Conservation (phyloP, 1,140 invertebrate genomes). For the Heliconius himera region DNA sequence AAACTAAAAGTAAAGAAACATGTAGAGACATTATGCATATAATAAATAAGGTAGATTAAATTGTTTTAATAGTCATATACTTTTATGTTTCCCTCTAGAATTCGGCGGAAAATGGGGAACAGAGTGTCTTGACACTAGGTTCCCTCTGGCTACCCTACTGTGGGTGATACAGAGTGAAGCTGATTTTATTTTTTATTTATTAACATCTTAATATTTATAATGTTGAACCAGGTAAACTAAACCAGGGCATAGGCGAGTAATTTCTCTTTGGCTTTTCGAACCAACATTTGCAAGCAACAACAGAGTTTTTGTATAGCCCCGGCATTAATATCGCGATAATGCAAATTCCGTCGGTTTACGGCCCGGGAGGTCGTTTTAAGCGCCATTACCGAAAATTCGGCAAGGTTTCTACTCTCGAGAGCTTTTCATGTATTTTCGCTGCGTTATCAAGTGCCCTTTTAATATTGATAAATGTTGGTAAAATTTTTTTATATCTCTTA, state of each 20-base stretch:
- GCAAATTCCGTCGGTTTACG: conserved; percentile 66
- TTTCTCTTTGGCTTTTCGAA: conserved; percentile 42
- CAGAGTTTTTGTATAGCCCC: conserved; percentile 61
- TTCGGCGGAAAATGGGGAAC: too few species aligned
- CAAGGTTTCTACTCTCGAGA: conserved; percentile 60
- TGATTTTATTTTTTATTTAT: too few species aligned
- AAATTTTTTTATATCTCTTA: neutral
- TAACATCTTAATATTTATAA: neutral
- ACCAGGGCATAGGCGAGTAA: conserved; percentile 30
- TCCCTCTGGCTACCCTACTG: too few species aligned
- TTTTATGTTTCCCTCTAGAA: neutral
- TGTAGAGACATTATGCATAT: neutral
- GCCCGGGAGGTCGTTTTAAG: conserved; percentile 52
- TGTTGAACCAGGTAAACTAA: neutral
- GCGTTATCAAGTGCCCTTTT: conserved; percentile 56
- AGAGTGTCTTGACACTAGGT: too few species aligned
- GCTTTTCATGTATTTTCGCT: conserved; percentile 58
- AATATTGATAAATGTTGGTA: conserved; percentile 48
- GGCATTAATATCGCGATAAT: conserved; percentile 72
- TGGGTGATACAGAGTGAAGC: too few species aligned
- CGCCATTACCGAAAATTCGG: conserved; percentile 69
- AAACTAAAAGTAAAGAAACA: neutral
- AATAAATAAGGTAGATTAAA: neutral
- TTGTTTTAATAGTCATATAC: neutral
- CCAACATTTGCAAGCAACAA: conserved; percentile 47